Conservation (phyloP, 2,113 vertebrate genomes). For the Callithrix jacchus region DNA sequence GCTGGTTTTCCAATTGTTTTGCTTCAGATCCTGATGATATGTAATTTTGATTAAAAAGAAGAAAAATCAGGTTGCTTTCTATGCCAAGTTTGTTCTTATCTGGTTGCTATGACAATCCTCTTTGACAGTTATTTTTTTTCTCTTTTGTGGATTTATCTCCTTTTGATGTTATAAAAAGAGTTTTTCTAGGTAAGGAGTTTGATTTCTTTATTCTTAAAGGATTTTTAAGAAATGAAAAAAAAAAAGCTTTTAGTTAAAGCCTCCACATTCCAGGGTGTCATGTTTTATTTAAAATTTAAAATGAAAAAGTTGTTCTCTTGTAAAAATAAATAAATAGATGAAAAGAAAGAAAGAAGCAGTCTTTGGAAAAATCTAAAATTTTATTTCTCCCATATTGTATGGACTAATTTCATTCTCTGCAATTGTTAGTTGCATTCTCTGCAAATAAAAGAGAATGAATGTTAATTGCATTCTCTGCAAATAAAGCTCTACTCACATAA, state of each 20-base stretch:
- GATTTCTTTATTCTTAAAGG: conserved; percentile 65
- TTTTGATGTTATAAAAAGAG: conserved; percentile 77
- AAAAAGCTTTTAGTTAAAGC: conserved; percentile 64
- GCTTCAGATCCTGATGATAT: conserved; percentile 58
- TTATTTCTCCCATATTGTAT: conserved; percentile 52
- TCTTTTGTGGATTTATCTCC: conserved; percentile 70
- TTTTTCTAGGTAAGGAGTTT: conserved; percentile 74
- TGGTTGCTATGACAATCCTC: conserved; percentile 83
- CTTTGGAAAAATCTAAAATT: conserved; percentile 24
- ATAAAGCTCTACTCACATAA: neutral
- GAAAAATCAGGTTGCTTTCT: conserved; percentile 79
- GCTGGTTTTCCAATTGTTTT: conserved; percentile 42
- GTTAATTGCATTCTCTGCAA: neutral
- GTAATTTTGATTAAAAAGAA: conserved; percentile 71
- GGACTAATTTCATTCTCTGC: neutral
- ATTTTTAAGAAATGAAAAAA: conserved; percentile 50
- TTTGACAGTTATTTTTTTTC: conserved; percentile 29
- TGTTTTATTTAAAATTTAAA: conserved; percentile 69
- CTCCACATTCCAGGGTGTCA: conserved; percentile 45
- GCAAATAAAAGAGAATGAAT: too few relatives aligned
- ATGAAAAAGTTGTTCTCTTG: conserved; percentile 22
- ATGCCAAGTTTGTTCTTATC: conserved; percentile 75
- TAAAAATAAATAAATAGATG: neutral
- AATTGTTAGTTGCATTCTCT: neutral
- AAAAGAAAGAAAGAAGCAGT: conserved; percentile 5